Base-by-base conservation (phyloP, 2,113 vertebrate species). In the Percina caprodes region DNA sequence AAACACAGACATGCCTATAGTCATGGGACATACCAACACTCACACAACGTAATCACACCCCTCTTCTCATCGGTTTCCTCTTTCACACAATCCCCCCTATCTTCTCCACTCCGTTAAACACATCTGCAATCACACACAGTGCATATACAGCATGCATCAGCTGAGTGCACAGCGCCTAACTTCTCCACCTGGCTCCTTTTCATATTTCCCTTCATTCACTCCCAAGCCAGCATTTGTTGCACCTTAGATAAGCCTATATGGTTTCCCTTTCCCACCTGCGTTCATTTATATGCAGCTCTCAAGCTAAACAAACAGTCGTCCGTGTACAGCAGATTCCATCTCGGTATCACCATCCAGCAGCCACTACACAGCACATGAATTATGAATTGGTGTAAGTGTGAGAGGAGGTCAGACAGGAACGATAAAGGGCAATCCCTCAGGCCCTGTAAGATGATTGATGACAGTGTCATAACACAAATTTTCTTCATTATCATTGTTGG, bases 221-320 rank as follows among this genome's bases (percentile, higher is more conserved):
- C 63, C 78, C 6, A 16, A 83, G 26, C 69, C 75, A 62, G 74
- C 83, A 71, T 78, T 61, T 60, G 10, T 73, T 71, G 78, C 73
- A 70, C 75, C 72, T 82, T 23, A 69, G 84, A 89, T 91, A 89
- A 89, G 79, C 86, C 84, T 77, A 66, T 83, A 77, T 54, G 76
- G 78, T 76, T 87, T 79, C 30, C 30, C 59, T 65, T 73, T 69
- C 46, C 66, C 16, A n/a, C 49, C 90, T 55, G 74, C 62, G 6
- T 89, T 89, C 85, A 92, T 92, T 90, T 86, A 86, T 83, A 91
- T 91, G 87, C 88, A 83, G 74, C 86, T 90, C 82, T 83, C 58
- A 66, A 52, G 83, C 75, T 81, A 88, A 90, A 91, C 91, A 92
- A 93, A 89, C 82, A 88, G 59, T 52, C 71, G 24, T 84, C 68